These are phyloP conservation scores for Crotalus tigris DNA, from an alignment of 2,113 vertebrate genomes.

Conservation along the genomic window DNA sequence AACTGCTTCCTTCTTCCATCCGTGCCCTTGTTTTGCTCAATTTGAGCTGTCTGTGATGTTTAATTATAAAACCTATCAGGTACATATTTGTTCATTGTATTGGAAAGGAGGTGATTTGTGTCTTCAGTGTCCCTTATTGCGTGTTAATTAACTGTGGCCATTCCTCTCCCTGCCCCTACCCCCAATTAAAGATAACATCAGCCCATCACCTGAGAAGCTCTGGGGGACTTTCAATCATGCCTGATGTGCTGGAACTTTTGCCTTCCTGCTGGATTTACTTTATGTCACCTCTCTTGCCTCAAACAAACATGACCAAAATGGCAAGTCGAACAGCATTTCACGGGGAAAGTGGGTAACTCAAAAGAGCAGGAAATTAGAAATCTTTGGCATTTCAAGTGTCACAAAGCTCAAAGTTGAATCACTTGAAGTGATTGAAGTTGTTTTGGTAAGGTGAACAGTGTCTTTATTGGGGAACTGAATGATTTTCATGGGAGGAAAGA, in stretches of 20 bases:
- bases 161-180: slow-evolving; percentile 14
- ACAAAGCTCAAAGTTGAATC: background rate
- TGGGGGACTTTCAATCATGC: slow-evolving; percentile 19
- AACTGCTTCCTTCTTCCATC: background rate
- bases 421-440: background rate
- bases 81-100: slow-evolving; percentile 39
- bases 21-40: background rate
- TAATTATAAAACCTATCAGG: background rate
- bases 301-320: slow-evolving; percentile 3
- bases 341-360: background rate
- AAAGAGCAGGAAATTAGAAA: background rate
- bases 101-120: slow-evolving; percentile 45
- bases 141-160: slow-evolving; percentile 50
- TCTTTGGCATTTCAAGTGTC: background rate
- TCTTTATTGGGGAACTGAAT: background rate
- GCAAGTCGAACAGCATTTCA: slow-evolving; percentile 2
- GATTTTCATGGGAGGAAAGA: background rate
- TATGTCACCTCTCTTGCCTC: background rate
- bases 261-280: background rate
- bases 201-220: slow-evolving; percentile 41
- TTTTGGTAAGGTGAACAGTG: background rate
- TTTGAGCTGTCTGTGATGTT: slow-evolving; percentile 10
- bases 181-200: slow-evolving; percentile 48
- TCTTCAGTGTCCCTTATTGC: slow-evolving; percentile 43
- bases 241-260: background rate